These are phyloP conservation scores for Pseudomyrmex cubaensis DNA, from an alignment of 1,140 invertebrate species.

Conservation along the genomic window DNA sequence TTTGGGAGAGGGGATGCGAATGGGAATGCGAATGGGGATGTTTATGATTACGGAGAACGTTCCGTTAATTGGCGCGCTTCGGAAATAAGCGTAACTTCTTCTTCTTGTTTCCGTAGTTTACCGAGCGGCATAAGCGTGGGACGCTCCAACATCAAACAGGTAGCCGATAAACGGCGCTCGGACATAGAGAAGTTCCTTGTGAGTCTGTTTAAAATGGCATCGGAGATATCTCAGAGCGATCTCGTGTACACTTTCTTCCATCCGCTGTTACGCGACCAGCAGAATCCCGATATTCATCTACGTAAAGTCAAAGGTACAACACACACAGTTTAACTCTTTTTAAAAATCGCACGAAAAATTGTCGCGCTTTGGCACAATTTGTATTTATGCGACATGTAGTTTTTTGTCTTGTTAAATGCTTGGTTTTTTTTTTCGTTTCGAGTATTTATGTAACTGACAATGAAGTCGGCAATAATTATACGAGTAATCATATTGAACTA, in stretches of 20 bases:
- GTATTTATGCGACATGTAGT: background rate
- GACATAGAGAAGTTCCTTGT: conserved; percentile 95
- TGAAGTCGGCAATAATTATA: background rate
- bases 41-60: conserved; percentile 13
- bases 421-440: background rate
- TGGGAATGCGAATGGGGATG: background rate
- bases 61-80: background rate
- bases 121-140: conserved; percentile 93
- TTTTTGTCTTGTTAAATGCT: background rate
- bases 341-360: background rate
- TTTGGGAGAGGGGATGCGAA: no score
- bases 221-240: conserved; percentile 98
- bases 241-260: conserved; percentile 99
- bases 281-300: conserved; percentile 90
- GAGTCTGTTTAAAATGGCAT: conserved; percentile 93
- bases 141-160: conserved; percentile 96
- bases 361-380: no score
- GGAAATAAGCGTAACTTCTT: background rate
- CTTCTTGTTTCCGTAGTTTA: conserved; percentile 86
- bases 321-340: conserved; percentile 51
- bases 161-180: conserved; percentile 94
- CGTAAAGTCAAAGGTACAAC: conserved; percentile 88
- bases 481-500: background rate
- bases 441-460: background rate
- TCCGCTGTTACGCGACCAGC: conserved; percentile 95